Evolutionary conservation across 1,140 invertebrate genomes (phyloP).

Genomic region (Drosophila arizonae): DNA sequence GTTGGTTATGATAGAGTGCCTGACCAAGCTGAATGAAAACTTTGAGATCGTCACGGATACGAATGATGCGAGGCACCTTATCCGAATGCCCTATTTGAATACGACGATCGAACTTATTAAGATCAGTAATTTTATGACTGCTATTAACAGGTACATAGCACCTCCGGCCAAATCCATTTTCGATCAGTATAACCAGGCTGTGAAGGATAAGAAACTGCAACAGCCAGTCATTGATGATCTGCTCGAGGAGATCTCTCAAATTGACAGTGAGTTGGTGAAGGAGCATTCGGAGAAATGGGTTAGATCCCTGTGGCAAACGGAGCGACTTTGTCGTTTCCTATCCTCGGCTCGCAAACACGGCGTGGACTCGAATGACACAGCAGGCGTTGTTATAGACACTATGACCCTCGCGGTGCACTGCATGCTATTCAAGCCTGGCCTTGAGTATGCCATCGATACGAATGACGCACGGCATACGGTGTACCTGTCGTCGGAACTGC

Average conservation of each 20-base stretch:
- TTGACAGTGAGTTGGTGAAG: background rate
- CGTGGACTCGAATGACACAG: background rate
- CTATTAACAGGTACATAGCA: background rate
- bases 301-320: conserved; percentile 34
- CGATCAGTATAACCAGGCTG: background rate
- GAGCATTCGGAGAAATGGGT: conserved; percentile 26
- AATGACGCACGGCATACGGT: conserved; percentile 35
- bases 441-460: background rate
- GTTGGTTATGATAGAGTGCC: background rate
- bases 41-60: conserved; percentile 13
- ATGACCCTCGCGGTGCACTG: conserved; percentile 21
- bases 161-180: conserved; percentile 31
- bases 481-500: background rate
- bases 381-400: background rate
- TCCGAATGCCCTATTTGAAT: conserved; percentile 6
- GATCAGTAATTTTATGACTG: conserved; percentile 29
- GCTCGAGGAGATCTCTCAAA: background rate
- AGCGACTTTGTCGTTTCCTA: conserved; percentile 33
- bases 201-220: background rate
- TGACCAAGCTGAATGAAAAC: conserved; percentile 21
- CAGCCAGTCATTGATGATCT: conserved; percentile 15
- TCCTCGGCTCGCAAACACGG: background rate
- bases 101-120: conserved; percentile 13
- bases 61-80: background rate
- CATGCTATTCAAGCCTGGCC: background rate